Evolutionary conservation across 2,888 invertebrate genomes (phyloP), one percentile per base, ranked within the genome.

Genomic region (Arrhopalites spinosus): DNA sequence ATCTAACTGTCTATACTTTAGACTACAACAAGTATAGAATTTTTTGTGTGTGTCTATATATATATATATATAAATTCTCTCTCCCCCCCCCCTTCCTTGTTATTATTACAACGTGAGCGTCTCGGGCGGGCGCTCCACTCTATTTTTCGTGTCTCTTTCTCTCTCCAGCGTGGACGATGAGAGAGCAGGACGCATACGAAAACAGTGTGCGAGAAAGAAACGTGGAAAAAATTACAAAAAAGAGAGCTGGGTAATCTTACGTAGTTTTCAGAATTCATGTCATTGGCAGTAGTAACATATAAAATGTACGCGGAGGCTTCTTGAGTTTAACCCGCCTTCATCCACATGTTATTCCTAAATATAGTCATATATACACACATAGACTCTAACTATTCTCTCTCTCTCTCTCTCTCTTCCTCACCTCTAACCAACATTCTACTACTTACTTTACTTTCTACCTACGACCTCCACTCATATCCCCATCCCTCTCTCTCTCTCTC

Each of bases 201-300:
- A 79, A 79, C 66, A 77, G 76, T 76, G 77, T 67, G 79, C 73
- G 78, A 78, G 77, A 76, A 77, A 69, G 75, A 73, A 76, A 80
- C 81, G 80, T 81, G 80, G 78, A 79, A 79, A 80, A 81, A 81
- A 80, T 81, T 81, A 80, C 81, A 74, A 81, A 81, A 77, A 81
- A 79, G 79, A 78, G 77, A 73, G 67, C 69, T 74, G 74, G 77
- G 80, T 82, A 82, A 82, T 82, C 82, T 82, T 75, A 67, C 76
- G 78, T n/a, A n/a, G n/a, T 82, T 83, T 83, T 83, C 81, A 83
- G 82, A 83, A 83, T 83, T 83, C 83, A 82, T 83, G 83, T 83
- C 83, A 83, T 83, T 82, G 82, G 81, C 81, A 78, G 79, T 79
- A 78, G 77, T 76, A 79, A 79, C 79, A 80, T 81, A 81, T 80